Conservation (phyloP, 2,113 vertebrate species). For the Eclectus roratus region DNA sequence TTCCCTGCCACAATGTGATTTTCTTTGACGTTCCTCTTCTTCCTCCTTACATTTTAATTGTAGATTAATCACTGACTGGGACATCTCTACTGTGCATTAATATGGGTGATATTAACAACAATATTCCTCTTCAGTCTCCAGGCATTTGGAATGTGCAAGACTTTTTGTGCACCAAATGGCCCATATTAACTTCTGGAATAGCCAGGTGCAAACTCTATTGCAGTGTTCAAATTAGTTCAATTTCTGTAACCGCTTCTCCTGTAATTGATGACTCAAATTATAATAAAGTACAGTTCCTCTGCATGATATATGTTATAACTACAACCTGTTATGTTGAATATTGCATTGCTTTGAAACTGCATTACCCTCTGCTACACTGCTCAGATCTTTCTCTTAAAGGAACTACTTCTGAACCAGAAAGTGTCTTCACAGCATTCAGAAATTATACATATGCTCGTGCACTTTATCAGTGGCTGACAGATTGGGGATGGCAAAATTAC, state of each 20-base stretch:
- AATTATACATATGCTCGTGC: conserved; percentile 65
- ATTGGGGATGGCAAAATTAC: conserved; percentile 58
- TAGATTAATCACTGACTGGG: conserved; percentile 30
- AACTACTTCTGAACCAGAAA: conserved; percentile 59
- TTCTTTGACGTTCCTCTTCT: neutral
- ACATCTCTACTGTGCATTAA: conserved; percentile 4
- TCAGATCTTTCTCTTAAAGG: conserved; percentile 24
- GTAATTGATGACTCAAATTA: conserved; percentile 56
- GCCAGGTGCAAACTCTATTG: conserved; percentile 56
- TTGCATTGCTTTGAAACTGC: conserved; percentile 55
- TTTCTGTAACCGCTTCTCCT: conserved; percentile 53
- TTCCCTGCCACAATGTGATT: neutral
- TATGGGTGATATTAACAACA: conserved; percentile 38
- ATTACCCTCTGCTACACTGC: neutral
- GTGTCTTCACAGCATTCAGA: conserved; percentile 59
- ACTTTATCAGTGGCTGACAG: conserved; percentile 58
- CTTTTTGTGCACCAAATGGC: conserved; percentile 57
- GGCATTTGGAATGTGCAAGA: conserved; percentile 7
- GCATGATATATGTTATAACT: conserved; percentile 53
- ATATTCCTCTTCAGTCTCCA: conserved; percentile 48
- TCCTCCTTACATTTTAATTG: neutral
- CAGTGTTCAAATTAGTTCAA: conserved; percentile 52
- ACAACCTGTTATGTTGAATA: conserved; percentile 58
- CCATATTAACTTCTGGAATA: conserved; percentile 53
- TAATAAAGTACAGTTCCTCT: conserved; percentile 45